Conservation (phyloP, 2,113 vertebrate species). For the Actenoides hombroni region DNA sequence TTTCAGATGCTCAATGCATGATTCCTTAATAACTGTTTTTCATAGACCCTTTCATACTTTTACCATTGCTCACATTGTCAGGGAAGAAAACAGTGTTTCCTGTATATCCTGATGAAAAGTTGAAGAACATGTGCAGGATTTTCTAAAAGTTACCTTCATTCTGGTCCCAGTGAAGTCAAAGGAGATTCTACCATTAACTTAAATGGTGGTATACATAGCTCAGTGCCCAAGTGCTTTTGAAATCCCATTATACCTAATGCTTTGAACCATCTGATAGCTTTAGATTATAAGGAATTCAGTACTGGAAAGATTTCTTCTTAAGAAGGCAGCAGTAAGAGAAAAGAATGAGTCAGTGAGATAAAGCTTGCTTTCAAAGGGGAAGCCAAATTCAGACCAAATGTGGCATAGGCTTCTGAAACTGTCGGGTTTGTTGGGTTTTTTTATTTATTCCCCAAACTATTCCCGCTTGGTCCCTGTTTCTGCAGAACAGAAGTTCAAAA, state of each 20-base stretch:
- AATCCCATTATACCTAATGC: background rate
- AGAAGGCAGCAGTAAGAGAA: conserved; percentile 25
- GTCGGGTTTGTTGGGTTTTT: background rate
- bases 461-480: background rate
- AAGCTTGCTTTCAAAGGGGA: background rate
- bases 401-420: background rate
- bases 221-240: background rate
- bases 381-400: conserved; percentile 27
- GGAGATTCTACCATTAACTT: background rate
- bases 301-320: conserved; percentile 7
- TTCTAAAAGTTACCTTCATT: background rate
- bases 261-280: background rate
- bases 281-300: background rate
- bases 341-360: conserved; percentile 9
- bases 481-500: conserved; percentile 15
- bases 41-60: background rate
- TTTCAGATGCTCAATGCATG: background rate
- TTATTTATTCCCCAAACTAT: background rate
- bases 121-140: background rate
- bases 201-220: background rate
- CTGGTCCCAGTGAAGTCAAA: background rate
- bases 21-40: background rate
- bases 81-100: background rate
- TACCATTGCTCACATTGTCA: background rate
- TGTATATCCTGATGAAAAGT: background rate